A percentile compares a stretch with the other conserved stretches of the same genome.
Conservation (phyloP, 2,888 invertebrate genomes). For the Parnassius smintheus region DNA sequence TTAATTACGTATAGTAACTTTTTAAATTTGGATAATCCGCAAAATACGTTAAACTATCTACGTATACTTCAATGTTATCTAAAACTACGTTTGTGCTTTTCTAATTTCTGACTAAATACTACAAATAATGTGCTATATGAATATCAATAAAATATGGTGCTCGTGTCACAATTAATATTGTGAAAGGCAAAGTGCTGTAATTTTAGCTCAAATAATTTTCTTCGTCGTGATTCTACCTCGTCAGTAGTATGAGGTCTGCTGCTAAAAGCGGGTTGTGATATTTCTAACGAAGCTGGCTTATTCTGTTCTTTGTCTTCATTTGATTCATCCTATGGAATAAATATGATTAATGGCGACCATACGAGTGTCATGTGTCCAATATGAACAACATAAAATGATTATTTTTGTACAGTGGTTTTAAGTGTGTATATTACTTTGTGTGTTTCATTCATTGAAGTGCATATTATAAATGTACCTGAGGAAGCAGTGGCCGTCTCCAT, state of each 20-base stretch:
- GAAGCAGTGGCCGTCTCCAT: conserved; percentile 67
- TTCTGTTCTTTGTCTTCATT: conserved; percentile 57
- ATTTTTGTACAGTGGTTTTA: background rate
- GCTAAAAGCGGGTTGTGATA: conserved; percentile 64
- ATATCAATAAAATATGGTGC: conserved; percentile 33
- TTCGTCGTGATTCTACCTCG: conserved; percentile 66
- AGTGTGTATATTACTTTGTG: background rate
- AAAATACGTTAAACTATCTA: conserved; percentile 5
- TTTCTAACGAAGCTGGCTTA: conserved; percentile 62
- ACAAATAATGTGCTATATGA: conserved; percentile 6
- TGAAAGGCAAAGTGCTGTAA: conserved; percentile 41
- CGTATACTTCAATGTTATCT: conserved; percentile 15
- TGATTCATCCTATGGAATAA: conserved; percentile 71
- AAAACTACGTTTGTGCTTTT: conserved; percentile 22
- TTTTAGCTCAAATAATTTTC: conserved; percentile 34
- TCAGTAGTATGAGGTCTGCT: conserved; percentile 46
- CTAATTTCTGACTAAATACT: conserved; percentile 9
- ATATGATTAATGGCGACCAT: conserved; percentile 67
- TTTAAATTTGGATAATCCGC: background rate
- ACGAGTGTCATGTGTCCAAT: conserved; percentile 36
- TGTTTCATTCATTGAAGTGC: background rate
- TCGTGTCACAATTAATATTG: conserved; percentile 42
- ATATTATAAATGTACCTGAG: conserved; percentile 56
- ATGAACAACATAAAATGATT: background rate
- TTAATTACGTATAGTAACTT: background rate